Base-by-base conservation (phyloP, 2,888 invertebrate genomes). In the Drosophila mimica region DNA sequence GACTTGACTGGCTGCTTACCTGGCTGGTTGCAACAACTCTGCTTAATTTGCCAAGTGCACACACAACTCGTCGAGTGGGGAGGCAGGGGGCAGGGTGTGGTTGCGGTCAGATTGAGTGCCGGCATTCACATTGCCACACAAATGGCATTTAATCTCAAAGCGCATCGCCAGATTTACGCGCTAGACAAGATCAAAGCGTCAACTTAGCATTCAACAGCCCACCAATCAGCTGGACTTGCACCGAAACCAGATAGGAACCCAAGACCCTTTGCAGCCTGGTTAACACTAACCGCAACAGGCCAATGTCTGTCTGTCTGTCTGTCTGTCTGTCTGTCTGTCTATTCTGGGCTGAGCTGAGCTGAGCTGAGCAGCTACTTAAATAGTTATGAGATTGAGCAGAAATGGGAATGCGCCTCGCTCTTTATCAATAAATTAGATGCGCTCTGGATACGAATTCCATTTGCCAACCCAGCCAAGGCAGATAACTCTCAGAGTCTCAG, bases 111-210 rank as follows among this genome's bases (percentile, higher is more conserved):
- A 67, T 70, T 70, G 79, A 75, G 79, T 72, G 78, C 68, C 65
- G 68, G 75, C 71, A 74, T 67, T 60, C 70, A 63, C 76, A 70
- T 66, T 64, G 72, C 70, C 81, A 82, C 82, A 73, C 81, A 81
- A 86, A 81, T 83, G 84, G 81, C 88, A 82, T 88, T 88, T 87
- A 86, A 88, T 87, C 87, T 81, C 69, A 71, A 87, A 88, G 87
- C 86, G 69, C 88, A 87, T 87, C 87, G 70, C 66, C 77, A 88
- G 87, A 87, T 87, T 87, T 87, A 87, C 87, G 87, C 86, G 75
- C 86, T 70, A 84, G 87, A 87, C 87, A 88, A 87, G 87, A 88
- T 87, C 87, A 83, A 74, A 83, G 84, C 81, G 84, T 84, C 88
- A 83, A 88, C 88, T 85, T 87, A 82, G 82, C 86, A 85, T 83